Evolutionary conservation across 1,140 invertebrate species (phyloP), one percentile per base, ranked within the genome.

Genomic region (Conus betulinus): DNA sequence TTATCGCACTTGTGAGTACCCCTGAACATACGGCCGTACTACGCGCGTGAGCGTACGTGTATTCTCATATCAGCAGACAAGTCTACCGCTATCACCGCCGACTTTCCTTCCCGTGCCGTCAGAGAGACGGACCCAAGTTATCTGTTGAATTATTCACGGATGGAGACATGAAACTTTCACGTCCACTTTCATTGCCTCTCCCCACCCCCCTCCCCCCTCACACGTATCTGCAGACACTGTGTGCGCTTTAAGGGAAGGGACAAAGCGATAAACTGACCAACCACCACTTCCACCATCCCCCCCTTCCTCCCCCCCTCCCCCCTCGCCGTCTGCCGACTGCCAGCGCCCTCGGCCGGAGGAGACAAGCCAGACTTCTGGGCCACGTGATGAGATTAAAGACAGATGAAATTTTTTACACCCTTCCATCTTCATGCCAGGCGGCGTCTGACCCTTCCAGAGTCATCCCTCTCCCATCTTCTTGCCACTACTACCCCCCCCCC

Each of bases 341-440:
- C 39, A 39, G 39, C 39, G 39, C 39, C 39, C 39, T 39, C 39
- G 39, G 39, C 39, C 39, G 39, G 39, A 39, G 20, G 79, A 84
- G 55, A 84, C 82, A 84, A 84, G 7, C 53, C 82, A 84, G 82
- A 63, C 82, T 3, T 13, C 67, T 5, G 82, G 57, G 3, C 55
- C 82, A 84, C 82, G 82, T 67, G 53, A 81, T 53, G 79, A 81
- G 82, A 84, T 84, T 84, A 84, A 67, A 67, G 57, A 84, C 82
- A 60, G 82, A 84, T 84, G 82, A 84, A 63, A 84, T 27, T 84
- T 84, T 84, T 84, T 84, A 84, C 82, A 84, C 82, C 82, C 63
- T 84, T 55, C 82, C 27, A 63, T 84, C 55, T 67, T 84, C 82
- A 84, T 84, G 82, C 82, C 82, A 84, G 23, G 17, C 39, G 10